Evolutionary conservation across 2,888 invertebrate species (phyloP).

Genomic region (Drosophila lutescens): DNA sequence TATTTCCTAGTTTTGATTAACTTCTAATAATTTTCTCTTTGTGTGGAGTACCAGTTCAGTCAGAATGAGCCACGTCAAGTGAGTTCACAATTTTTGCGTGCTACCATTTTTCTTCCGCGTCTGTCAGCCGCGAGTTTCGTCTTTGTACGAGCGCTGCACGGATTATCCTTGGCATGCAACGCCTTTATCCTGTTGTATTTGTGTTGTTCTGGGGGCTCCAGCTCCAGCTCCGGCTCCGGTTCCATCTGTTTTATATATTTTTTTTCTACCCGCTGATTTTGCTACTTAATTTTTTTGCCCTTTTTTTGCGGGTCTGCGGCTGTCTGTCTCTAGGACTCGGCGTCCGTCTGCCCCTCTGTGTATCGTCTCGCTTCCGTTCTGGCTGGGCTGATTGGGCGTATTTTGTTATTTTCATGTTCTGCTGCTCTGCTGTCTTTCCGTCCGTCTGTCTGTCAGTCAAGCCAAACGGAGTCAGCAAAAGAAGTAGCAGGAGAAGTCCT

Average conservation of each 20-base stretch:
- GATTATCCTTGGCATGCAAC: constrained; percentile 80
- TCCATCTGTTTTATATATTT: constrained; percentile 21
- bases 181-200: constrained; percentile 80
- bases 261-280: constrained; percentile 71
- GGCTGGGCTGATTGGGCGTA: constrained; percentile 77
- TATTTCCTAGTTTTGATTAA: not conserved
- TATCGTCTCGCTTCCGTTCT: constrained; percentile 62
- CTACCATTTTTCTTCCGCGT: constrained; percentile 74
- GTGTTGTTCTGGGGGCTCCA: constrained; percentile 50
- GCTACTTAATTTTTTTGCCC: constrained; percentile 74
- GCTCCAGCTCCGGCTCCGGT: constrained; percentile 7
- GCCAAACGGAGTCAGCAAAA: constrained; percentile 51
- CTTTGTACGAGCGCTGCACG: constrained; percentile 38
- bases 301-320: constrained; percentile 38
- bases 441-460: constrained; percentile 79
- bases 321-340: constrained; percentile 34
- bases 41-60: constrained; percentile 51
- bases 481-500: constrained; percentile 28
- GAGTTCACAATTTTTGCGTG: constrained; percentile 80
- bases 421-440: constrained; percentile 35
- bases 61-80: constrained; percentile 80
- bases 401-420: constrained; percentile 76
- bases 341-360: constrained; percentile 35
- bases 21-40: not conserved
- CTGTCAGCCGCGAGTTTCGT: constrained; percentile 37